A percentile compares a stretch with the other conserved stretches of the same genome.
These are phyloP conservation scores for Rhizoglyphus robini DNA, from an alignment of 1,140 invertebrate genomes.

Conservation along the genomic window DNA sequence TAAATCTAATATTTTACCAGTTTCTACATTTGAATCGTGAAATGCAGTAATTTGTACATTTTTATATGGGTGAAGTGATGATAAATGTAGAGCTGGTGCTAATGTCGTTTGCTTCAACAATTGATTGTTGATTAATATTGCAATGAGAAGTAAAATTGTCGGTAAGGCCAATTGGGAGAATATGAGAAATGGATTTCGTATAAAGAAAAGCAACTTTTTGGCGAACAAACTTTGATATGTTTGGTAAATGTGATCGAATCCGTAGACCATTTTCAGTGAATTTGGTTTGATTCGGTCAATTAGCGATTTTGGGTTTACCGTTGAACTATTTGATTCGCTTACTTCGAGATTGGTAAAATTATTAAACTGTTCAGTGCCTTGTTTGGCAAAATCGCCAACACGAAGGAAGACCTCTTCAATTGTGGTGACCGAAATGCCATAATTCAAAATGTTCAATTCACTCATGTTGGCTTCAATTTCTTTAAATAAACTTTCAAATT, in stretches of 20 bases:
- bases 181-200: constrained; percentile 15
- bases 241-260: not conserved
- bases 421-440: constrained; percentile 47
- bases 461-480: constrained; percentile 37
- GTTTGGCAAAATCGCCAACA: constrained; percentile 13
- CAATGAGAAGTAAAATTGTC: not conserved
- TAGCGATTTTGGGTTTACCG: no score
- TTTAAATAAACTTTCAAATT: constrained; percentile 38
- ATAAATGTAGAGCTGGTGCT: no score
- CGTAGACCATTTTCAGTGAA: not conserved
- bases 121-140: not conserved
- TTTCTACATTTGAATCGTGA: no score
- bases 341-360: not conserved
- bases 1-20: no score
- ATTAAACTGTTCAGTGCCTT: constrained; percentile 10
- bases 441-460: constrained; percentile 39
- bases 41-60: no score
- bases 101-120: no score
- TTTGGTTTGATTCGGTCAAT: not conserved
- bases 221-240: not conserved
- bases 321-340: no score
- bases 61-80: no score
- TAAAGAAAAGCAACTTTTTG: constrained; percentile 5
- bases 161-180: constrained; percentile 9
- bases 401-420: constrained; percentile 39